Evolutionary conservation across 2,888 invertebrate genomes (phyloP).

Genomic region (Agriopis aurantiaria): DNA sequence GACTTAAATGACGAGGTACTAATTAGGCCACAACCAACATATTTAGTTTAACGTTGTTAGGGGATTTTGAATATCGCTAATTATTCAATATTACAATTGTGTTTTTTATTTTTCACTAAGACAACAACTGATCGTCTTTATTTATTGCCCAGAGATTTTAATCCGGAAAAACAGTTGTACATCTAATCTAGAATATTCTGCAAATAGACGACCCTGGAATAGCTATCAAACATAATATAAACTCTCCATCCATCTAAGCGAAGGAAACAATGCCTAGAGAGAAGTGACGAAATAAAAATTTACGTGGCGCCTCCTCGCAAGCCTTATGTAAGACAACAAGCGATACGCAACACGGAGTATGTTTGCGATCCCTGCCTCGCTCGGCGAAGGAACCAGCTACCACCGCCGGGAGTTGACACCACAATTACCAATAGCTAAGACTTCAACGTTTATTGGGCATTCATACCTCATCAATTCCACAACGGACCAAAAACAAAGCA

Average conservation of each 20-base stretch:
- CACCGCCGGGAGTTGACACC: slow-evolving; percentile 32
- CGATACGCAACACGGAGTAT: slow-evolving; percentile 57
- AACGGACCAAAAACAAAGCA: not conserved
- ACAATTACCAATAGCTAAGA: slow-evolving; percentile 21
- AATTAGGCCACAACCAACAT: slow-evolving; percentile 28
- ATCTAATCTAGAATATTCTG: not conserved
- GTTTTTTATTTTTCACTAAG: not conserved
- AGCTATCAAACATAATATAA: not conserved
- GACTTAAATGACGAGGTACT: not conserved
- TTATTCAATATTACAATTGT: not conserved
- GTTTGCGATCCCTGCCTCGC: slow-evolving; percentile 42
- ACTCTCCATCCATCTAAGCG: not conserved
- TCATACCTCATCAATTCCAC: not conserved
- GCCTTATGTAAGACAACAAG: slow-evolving; percentile 52
- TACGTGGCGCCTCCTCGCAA: slow-evolving; percentile 52
- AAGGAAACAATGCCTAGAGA: not conserved
- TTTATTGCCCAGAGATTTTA: not conserved
- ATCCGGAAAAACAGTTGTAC: not conserved
- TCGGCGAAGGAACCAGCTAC: slow-evolving; percentile 42
- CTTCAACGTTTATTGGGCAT: slow-evolving; percentile 11
- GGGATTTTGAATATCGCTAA: not conserved
- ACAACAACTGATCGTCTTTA: not conserved
- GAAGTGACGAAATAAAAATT: not conserved
- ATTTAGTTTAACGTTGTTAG: not conserved
- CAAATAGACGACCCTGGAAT: not conserved